Conservation (phyloP, 2,888 invertebrate species). For the Drepanosiphum platanoidis region DNA sequence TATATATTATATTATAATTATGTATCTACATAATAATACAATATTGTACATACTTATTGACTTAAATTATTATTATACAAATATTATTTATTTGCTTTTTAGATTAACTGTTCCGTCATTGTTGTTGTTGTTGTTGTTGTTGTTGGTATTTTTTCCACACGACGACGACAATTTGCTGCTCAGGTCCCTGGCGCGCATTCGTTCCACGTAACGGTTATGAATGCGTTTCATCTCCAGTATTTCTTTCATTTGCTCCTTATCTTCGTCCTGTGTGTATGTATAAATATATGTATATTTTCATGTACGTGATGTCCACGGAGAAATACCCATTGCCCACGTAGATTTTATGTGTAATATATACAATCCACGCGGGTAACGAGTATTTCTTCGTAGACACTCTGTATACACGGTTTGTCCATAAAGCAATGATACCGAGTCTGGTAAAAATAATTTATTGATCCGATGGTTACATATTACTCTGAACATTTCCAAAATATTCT, state of each 20-base stretch:
- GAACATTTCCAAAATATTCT: no score
- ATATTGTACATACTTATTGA: slow-evolving; percentile 44
- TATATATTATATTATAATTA: slow-evolving; percentile 2
- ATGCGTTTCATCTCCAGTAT: slow-evolving; percentile 89
- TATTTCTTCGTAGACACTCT: no score
- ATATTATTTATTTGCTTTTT: slow-evolving; percentile 48
- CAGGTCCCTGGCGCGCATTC: slow-evolving; percentile 68
- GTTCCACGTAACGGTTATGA: slow-evolving; percentile 81
- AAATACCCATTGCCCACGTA: no score
- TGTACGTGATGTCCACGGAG: no score
- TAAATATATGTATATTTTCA: neutral
- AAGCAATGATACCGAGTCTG: no score
- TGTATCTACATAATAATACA: slow-evolving; percentile 20
- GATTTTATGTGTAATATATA: no score
- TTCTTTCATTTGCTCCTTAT: slow-evolving; percentile 94
- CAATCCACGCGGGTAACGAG: no score
- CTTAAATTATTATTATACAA: slow-evolving; percentile 37
- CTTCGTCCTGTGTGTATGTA: slow-evolving; percentile 77
- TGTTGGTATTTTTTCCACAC: slow-evolving; percentile 24
- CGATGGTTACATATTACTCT: no score
- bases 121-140: slow-evolving; percentile 25
- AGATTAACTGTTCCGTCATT: slow-evolving; percentile 43
- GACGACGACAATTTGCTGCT: slow-evolving; percentile 56
- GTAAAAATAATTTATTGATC: no score
- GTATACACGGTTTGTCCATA: no score